These are phyloP conservation scores for Trissolcus basalis DNA, from an alignment of 1,140 invertebrate genomes.

Conservation along the genomic window DNA sequence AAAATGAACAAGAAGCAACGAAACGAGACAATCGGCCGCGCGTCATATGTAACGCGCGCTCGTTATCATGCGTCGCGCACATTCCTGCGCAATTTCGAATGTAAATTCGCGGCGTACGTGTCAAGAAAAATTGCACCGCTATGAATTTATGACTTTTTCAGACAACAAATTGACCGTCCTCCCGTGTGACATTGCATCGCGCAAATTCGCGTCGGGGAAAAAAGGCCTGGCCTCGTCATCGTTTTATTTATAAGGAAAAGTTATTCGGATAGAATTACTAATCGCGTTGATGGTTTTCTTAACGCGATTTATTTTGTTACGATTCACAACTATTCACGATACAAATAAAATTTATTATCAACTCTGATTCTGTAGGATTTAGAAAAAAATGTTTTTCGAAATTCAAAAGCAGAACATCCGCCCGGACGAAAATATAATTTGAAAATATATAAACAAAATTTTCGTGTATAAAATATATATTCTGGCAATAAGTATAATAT, in stretches of 20 bases:
- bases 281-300: slow-evolving; percentile 36
- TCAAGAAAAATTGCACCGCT: slow-evolving; percentile 44
- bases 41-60: slow-evolving; percentile 51
- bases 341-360: not conserved
- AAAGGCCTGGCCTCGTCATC: slow-evolving; percentile 48
- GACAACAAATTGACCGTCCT: slow-evolving; percentile 35
- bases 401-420: too few relatives aligned
- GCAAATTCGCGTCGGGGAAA: slow-evolving; percentile 30
- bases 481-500: too few relatives aligned
- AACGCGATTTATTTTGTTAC: not conserved
- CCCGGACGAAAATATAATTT: too few relatives aligned
- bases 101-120: slow-evolving; percentile 43
- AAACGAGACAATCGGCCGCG: slow-evolving; percentile 37
- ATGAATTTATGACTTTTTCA: slow-evolving; percentile 36
- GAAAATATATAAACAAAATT: too few relatives aligned
- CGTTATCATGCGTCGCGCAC: slow-evolving; percentile 36
- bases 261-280: slow-evolving; percentile 42
- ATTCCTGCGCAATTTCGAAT: slow-evolving; percentile 54
- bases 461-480: too few relatives aligned
- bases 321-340: too few relatives aligned
- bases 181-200: slow-evolving; percentile 45
- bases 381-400: not conserved
- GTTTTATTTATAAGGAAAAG: slow-evolving; percentile 53
- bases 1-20: not conserved
- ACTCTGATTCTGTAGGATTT: too few relatives aligned